A percentile compares a stretch with the other conserved stretches of the same genome.
These are phyloP conservation scores for Agapostemon virescens DNA, from an alignment of 2,888 invertebrate genomes.

Conservation along the genomic window DNA sequence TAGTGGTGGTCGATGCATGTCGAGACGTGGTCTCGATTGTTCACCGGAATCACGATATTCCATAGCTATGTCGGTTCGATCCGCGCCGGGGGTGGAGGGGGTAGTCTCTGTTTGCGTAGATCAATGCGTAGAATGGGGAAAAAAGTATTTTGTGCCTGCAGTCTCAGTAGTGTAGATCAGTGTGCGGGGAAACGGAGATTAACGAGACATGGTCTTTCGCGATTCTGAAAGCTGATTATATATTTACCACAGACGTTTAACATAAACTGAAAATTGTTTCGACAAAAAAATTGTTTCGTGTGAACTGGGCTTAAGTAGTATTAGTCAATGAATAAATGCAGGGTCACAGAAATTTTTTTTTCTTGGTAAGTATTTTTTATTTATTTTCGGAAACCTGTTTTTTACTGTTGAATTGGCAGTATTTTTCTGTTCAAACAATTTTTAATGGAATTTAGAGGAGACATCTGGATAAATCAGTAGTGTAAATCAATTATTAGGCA, in stretches of 20 bases:
- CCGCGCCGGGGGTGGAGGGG: too few relatives aligned
- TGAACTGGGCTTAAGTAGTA: too few relatives aligned
- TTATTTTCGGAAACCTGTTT: too few relatives aligned
- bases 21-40: constrained; percentile 3
- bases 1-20: not conserved
- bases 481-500: too few relatives aligned
- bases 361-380: too few relatives aligned
- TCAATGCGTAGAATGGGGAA: not conserved
- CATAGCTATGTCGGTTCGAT: not conserved
- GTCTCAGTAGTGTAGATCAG: not conserved
- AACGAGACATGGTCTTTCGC: not conserved
- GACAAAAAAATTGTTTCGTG: not conserved
- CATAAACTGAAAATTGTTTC: not conserved
- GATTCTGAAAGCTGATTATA: not conserved
- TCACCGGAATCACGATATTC: not conserved
- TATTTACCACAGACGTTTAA: not conserved
- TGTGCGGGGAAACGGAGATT: not conserved
- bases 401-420: too few relatives aligned
- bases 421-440: too few relatives aligned
- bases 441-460: too few relatives aligned
- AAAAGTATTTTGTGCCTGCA: too few relatives aligned
- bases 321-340: too few relatives aligned
- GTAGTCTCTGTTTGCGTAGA: not conserved
- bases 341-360: too few relatives aligned
- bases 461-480: too few relatives aligned